A percentile compares a stretch with the other conserved stretches of the same genome.
Conservation (phyloP, 1,140 invertebrate genomes). For the Rhopalosiphum maidis region DNA sequence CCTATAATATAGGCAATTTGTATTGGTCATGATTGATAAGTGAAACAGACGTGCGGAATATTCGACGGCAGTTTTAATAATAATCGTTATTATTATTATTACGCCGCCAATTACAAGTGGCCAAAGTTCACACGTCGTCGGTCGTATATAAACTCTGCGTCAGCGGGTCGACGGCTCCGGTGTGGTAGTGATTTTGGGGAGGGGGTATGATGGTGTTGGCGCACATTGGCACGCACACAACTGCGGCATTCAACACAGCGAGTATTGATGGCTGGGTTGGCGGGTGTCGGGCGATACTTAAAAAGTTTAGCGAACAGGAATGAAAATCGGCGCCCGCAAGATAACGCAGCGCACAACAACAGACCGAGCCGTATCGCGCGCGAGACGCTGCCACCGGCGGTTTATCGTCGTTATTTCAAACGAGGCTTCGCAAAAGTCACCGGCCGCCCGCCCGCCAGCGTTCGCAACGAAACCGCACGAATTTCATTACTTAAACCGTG, state of each 20-base stretch:
- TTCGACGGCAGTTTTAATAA: no score
- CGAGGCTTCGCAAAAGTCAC: not conserved
- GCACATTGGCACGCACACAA: not conserved
- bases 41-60: no score
- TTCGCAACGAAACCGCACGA: not conserved
- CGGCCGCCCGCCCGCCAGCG: not conserved
- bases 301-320: conserved; percentile 3
- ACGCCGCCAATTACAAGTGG: not conserved
- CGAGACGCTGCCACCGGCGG: not conserved
- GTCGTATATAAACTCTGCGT: not conserved
- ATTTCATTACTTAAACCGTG: conserved; percentile 41
- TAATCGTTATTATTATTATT: not conserved
- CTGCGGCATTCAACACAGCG: not conserved
- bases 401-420: conserved; percentile 46
- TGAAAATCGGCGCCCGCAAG: not conserved
- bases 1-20: no score
- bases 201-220: no score
- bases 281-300: not conserved
- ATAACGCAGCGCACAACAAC: not conserved
- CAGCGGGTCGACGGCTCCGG: not conserved
- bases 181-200: not conserved
- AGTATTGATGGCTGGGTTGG: not conserved
- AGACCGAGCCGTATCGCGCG: not conserved
- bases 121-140: not conserved
- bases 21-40: no score